Evolutionary conservation across 2,113 vertebrate species (phyloP).

Genomic region (Hippoglossus stenolepis): DNA sequence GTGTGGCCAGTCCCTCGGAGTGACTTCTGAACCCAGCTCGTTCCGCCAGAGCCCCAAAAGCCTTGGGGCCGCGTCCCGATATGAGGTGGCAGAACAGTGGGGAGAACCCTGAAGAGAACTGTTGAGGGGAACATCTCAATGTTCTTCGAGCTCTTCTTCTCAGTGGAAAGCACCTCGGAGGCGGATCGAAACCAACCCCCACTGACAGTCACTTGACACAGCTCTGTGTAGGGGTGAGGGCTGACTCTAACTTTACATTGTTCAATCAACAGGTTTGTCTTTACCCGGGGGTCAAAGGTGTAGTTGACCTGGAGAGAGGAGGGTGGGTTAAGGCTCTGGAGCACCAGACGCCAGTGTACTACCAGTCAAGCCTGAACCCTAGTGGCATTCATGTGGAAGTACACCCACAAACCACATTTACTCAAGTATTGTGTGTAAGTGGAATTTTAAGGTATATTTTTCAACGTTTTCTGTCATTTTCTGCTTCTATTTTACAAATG

Average conservation of each 20-base stretch:
- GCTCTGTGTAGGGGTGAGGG: slow-evolving; percentile 23
- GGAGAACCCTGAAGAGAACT: slow-evolving; percentile 68
- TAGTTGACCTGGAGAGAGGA: background rate
- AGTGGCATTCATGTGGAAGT: slow-evolving; percentile 37
- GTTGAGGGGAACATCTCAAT: slow-evolving; percentile 56
- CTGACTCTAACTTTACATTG: slow-evolving; percentile 18
- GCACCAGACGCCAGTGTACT: background rate
- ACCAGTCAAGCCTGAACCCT: slow-evolving; percentile 61
- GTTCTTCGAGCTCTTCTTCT: slow-evolving; percentile 55
- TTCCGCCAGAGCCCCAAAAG: slow-evolving; percentile 45
- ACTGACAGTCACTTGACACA: slow-evolving; percentile 36
- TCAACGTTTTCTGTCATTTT: background rate
- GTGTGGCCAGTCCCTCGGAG: slow-evolving; percentile 67
- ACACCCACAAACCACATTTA: background rate
- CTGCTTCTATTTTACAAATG: too few relatives aligned
- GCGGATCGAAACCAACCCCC: slow-evolving; percentile 69
- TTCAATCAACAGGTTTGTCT: background rate
- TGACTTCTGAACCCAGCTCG: slow-evolving; percentile 60
- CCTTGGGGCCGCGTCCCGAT: slow-evolving; percentile 45
- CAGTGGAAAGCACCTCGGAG: slow-evolving; percentile 73
- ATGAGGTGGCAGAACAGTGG: slow-evolving; percentile 71
- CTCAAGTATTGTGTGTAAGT: too few relatives aligned
- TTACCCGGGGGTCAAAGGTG: background rate
- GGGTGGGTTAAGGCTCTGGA: background rate
- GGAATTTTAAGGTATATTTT: too few relatives aligned